phyloP scores from a whole-genome alignment of 1,140 invertebrate genomes.

The Drosophila fuyamai region DNA sequence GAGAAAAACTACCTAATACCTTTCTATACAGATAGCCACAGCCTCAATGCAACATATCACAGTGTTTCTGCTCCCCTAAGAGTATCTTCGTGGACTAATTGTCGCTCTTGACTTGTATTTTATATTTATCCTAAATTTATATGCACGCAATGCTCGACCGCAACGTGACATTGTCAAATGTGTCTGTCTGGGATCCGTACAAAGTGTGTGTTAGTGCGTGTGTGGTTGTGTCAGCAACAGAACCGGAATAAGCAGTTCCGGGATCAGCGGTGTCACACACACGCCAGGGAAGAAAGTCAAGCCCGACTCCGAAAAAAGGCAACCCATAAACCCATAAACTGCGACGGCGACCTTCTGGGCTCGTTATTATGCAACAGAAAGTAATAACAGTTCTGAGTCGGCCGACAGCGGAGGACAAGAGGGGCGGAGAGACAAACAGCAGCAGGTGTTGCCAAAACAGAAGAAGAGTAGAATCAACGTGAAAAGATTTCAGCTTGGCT shows the following conservation, averaged over 20 bases:
- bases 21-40: neutral
- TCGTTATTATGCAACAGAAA: constrained; percentile 63
- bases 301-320: constrained; percentile 27
- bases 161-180: constrained; percentile 78
- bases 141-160: constrained; percentile 54
- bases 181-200: constrained; percentile 22
- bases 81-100: constrained; percentile 2
- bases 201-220: neutral
- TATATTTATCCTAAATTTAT: constrained; percentile 69
- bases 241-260: constrained; percentile 42
- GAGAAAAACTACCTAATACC: no score
- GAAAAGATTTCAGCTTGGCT: constrained; percentile 37
- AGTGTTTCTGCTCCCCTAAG: neutral
- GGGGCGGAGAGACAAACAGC: constrained; percentile 45
- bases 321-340: constrained; percentile 52
- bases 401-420: neutral
- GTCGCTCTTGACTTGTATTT: constrained; percentile 13
- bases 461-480: constrained; percentile 48
- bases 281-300: constrained; percentile 15
- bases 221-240: constrained; percentile 13
- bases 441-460: constrained; percentile 60
- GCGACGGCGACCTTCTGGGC: constrained; percentile 44
- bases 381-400: constrained; percentile 40
- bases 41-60: neutral
- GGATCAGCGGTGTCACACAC: constrained; percentile 47